phyloP scores from a whole-genome alignment of 2,113 vertebrate genomes.

The Antechinus flavipes region DNA sequence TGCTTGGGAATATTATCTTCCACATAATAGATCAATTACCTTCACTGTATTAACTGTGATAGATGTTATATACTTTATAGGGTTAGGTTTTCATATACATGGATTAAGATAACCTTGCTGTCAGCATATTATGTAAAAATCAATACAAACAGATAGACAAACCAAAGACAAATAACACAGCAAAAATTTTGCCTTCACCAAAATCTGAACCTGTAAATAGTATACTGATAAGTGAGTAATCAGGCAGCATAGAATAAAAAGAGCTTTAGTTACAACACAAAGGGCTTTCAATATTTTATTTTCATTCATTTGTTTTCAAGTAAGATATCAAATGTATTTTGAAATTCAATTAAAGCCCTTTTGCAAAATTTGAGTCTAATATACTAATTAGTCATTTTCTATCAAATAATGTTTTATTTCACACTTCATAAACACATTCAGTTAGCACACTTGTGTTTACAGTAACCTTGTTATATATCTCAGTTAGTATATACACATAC shows the following conservation, averaged over 20 bases:
- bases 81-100: slow-evolving; percentile 45
- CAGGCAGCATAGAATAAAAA: slow-evolving; percentile 33
- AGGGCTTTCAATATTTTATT: slow-evolving; percentile 48
- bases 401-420: neutral
- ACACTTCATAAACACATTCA: neutral
- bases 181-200: slow-evolving; percentile 62
- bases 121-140: slow-evolving; percentile 67
- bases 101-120: slow-evolving; percentile 69
- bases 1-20: slow-evolving; percentile 4
- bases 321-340: neutral
- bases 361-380: neutral
- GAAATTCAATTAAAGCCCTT: neutral
- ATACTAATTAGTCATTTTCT: neutral
- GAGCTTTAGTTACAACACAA: slow-evolving; percentile 6
- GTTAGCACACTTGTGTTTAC: neutral
- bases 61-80: slow-evolving; percentile 29
- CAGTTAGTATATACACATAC: too few relatives aligned
- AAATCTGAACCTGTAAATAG: slow-evolving; percentile 68
- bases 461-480: neutral
- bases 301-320: slow-evolving; percentile 31
- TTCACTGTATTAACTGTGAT: slow-evolving; percentile 9
- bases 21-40: neutral
- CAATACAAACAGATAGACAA: slow-evolving; percentile 64
- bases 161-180: slow-evolving; percentile 63
- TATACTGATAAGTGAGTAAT: slow-evolving; percentile 58